Evolutionary conservation across 1,140 invertebrate species (phyloP), one percentile per base, ranked within the genome.

Genomic region (Scaptomyza hsui): DNA sequence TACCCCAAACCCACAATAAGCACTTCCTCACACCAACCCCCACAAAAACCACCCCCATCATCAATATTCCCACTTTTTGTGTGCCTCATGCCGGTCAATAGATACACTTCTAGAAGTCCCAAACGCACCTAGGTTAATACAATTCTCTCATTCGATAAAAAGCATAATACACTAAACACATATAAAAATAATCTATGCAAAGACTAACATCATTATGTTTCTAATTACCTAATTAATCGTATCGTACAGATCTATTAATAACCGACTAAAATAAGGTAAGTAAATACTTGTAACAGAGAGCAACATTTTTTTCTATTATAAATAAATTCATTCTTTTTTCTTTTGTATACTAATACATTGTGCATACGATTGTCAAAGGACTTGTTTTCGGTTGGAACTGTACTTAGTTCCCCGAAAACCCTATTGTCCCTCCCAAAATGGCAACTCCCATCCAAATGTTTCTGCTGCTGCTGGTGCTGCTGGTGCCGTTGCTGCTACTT

Each of bases 401-500:
- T 29, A 52, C 15, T 24, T 16, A 21, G 37, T 55, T 4, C n/a
- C 37, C n/a, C 37, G 7, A 39, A 39, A 39, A 49, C 47, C 59
- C 37, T 6, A 62, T 53, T 37, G 26, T 52, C 26, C 48, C 57
- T 16, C 16, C 13, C 48, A 18, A 19, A 35, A 9, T 39, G 19
- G 32, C 6, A 12, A 47, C 7, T 12, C 13, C 16, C 42, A 26
- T 44, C 29, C 32, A 51, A 56, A 52, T 51, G 37, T 44, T 13
- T 32, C 15, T 65, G 44, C 52, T 32, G 10, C 24, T 32, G 47
- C 18, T 45, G 16, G 10, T 65, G 44, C 52, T 32, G 10, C 24
- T 32, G 47, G 9, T 45, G 16, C 18, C 16, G 45, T 53, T 48
- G 55, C 57, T 74, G 69, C 72, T 78, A 80, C 80, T 83, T 81